Base-by-base conservation (phyloP, 2,888 invertebrate genomes). In the Netelia melanura region DNA sequence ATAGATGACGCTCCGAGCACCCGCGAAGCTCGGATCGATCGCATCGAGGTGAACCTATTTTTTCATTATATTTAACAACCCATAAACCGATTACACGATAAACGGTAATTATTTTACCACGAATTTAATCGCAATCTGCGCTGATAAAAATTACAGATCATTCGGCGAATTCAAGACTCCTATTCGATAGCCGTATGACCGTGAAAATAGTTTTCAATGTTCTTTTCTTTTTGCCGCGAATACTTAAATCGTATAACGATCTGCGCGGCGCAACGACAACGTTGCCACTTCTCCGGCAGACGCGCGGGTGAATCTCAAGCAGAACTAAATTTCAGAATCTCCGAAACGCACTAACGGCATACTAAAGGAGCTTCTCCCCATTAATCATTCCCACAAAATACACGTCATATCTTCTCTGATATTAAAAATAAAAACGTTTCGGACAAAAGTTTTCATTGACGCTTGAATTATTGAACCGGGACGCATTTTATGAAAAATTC, bases 171-270 rank as follows among this genome's bases (percentile, higher is more conserved):
- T 10, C 48, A 11, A 30, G 14, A 71, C 68, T 84, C 58, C 14
- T 64, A 70, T 30, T 17, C 38, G 85, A 88, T 30, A 61, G 21
- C 76, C 79, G 70, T 83, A 88, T 87, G 72, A 75, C 64, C 44
- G 58, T n/a, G 17, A 77, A 85, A 90, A 86, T 86, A 90, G 70
- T 80, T 86, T 82, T 87, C 87, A 68, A 80, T 88, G 88, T 92
- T 93, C 92, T 93, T 92, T 93, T 93, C 92, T 93, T 93, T 93
- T 93, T 93, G 92, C 92, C 92, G 92, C 93, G 92, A 89, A 93
- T 92, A 92, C 92, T 93, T 93, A 93, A 92, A 93, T 90, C 89
- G 86, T 72, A 87, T 91, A 92, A 91, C 91, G 91, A 92, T 92
- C 92, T 91, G 91, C 91, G 91, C 89, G 84, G 90, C 90, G 89